phyloP scores from a whole-genome alignment of 2,888 invertebrate genomes.

The Copidosoma aretas region DNA sequence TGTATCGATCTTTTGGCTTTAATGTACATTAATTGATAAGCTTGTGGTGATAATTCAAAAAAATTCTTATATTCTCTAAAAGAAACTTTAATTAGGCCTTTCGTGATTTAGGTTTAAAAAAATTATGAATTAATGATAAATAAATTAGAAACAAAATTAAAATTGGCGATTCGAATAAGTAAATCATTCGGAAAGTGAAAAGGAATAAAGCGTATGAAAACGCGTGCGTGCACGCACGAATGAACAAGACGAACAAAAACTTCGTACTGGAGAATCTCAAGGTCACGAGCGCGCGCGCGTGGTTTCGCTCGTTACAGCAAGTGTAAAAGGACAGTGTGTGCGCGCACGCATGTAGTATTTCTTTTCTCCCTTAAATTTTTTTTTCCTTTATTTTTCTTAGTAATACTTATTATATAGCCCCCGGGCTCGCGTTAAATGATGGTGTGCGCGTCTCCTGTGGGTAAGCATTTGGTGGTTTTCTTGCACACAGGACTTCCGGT shows the following conservation, averaged over 20 bases:
- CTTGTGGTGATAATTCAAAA: background rate
- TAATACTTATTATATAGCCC: constrained; percentile 8
- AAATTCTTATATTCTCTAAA: background rate
- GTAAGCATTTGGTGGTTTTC: constrained; percentile 35
- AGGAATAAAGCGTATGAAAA: too few species aligned
- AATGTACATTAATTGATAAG: background rate
- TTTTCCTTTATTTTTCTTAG: constrained; percentile 11
- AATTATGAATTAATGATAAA: too few species aligned
- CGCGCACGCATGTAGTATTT: constrained; percentile 5
- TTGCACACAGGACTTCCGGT: constrained; percentile 32
- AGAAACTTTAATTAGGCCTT: background rate
- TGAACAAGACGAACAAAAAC: constrained; percentile 5
- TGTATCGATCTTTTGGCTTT: background rate
- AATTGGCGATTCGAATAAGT: constrained; percentile 28
- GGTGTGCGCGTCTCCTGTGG: constrained; percentile 7
- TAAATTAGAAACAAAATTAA: background rate
- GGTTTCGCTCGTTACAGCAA: constrained; percentile 19
- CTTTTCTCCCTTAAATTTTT: constrained; percentile 5
- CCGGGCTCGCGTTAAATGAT: constrained; percentile 4
- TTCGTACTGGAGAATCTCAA: constrained; percentile 34
- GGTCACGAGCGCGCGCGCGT: constrained; percentile 18
- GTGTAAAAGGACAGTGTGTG: constrained; percentile 14
- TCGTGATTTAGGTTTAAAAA: constrained; percentile 24
- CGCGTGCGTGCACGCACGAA: constrained; percentile 19
- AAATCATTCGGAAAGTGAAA: background rate